A percentile compares a stretch with the other conserved stretches of the same genome.
Evolutionary conservation across 1,140 invertebrate genomes (phyloP).

Genomic region (Drepana arcuata): DNA sequence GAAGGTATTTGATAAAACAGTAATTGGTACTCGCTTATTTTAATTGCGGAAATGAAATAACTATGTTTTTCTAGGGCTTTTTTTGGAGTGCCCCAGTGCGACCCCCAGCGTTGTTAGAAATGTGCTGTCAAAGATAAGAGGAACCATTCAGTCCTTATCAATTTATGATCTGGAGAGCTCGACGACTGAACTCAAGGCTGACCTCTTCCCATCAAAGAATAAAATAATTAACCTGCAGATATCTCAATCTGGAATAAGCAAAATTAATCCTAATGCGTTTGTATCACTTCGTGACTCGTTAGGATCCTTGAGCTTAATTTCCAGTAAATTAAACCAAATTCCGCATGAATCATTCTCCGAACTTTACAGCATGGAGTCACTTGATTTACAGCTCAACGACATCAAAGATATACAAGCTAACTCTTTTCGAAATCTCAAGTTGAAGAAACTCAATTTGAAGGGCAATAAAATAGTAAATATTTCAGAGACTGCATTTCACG

Average conservation of each 20-base stretch:
- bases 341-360: conserved; percentile 84
- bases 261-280: conserved; percentile 82
- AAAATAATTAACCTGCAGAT: conserved; percentile 85
- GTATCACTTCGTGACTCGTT: conserved; percentile 79
- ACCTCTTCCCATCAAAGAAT: conserved; percentile 78
- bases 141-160: conserved; percentile 86
- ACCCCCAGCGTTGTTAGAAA: conserved; percentile 75
- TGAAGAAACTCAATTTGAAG: conserved; percentile 89
- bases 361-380: conserved; percentile 78
- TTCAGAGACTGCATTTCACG: conserved; percentile 88
- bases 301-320: conserved; percentile 84
- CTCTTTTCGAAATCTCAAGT: conserved; percentile 84
- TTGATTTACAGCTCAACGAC: conserved; percentile 90
- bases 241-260: conserved; percentile 84
- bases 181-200: conserved; percentile 78
- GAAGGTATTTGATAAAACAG: conserved; percentile 76
- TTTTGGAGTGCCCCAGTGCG: conserved; percentile 89
- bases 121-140: conserved; percentile 75
- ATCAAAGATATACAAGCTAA: conserved; percentile 87
- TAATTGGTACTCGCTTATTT: too few species aligned
- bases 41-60: too few species aligned
- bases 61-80: conserved; percentile 76
- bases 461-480: conserved; percentile 86
- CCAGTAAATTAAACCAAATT: conserved; percentile 83
- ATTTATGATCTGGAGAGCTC: conserved; percentile 88